Percentiles rank a stretch among this genome's conserved stretches.
These are phyloP conservation scores for Philhelius pedissequus DNA, from an alignment of 2,888 invertebrate genomes.

Conservation along the genomic window DNA sequence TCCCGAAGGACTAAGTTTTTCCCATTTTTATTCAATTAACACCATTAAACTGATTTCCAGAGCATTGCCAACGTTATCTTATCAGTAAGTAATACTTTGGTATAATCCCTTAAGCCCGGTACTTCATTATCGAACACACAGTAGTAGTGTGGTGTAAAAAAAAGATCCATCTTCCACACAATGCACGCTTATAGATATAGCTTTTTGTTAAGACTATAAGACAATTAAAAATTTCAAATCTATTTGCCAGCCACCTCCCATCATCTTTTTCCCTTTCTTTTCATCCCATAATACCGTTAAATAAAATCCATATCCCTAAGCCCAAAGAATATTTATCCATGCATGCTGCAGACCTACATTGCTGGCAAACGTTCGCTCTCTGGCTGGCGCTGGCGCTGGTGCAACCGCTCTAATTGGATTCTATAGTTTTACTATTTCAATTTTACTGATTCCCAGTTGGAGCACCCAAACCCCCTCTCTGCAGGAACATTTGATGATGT, in stretches of 20 bases:
- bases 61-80: not conserved
- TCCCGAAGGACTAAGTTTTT: not conserved
- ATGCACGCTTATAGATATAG: too few species aligned
- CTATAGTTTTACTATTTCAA: slow-evolving; percentile 28
- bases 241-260: not conserved
- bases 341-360: not conserved
- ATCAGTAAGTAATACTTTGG: not conserved
- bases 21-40: not conserved
- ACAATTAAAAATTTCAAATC: slow-evolving; percentile 37
- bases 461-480: too few species aligned
- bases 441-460: not conserved
- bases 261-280: not conserved
- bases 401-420: slow-evolving; percentile 47
- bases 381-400: too few species aligned
- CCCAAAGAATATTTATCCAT: slow-evolving; percentile 7
- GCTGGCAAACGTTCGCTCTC: not conserved
- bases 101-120: slow-evolving; percentile 15
- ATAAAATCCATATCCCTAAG: not conserved
- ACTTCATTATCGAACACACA: slow-evolving; percentile 22
- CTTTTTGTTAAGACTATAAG: not conserved
- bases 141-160: not conserved
- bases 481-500: not conserved
- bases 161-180: not conserved
- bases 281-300: not conserved
- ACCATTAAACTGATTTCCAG: not conserved